Evolutionary conservation across 1,140 invertebrate genomes (phyloP).

Genomic region (Nasonia giraulti): DNA sequence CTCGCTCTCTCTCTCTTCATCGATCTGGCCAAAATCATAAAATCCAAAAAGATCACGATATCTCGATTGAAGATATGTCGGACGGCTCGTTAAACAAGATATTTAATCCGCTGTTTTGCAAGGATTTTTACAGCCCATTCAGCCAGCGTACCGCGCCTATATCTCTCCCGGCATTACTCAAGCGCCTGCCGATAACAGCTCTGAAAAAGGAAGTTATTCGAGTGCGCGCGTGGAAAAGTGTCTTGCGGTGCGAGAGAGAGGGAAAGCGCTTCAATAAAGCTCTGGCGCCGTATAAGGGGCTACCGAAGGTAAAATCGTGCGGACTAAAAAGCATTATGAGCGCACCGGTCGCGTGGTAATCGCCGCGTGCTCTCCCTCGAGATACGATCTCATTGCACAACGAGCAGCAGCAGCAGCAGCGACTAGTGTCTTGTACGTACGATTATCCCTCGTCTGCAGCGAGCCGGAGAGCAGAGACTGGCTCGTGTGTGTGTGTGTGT

Average conservation of each 20-base stretch:
- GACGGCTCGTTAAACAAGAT: neutral
- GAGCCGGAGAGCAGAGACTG: no score
- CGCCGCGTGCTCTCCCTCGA: neutral
- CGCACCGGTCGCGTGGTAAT: neutral
- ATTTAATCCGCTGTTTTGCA: neutral
- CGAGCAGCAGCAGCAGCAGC: neutral
- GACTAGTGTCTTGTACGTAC: neutral
- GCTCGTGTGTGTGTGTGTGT: neutral
- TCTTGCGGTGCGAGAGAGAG: neutral
- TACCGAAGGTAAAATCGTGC: conserved; percentile 21
- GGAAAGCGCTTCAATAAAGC: neutral
- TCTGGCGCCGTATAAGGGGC: neutral
- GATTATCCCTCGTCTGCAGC: conserved; percentile 7
- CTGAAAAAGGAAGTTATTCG: conserved; percentile 1
- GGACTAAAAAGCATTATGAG: conserved; percentile 21
- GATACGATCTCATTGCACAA: conserved; percentile 43
- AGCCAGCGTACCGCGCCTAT: neutral
- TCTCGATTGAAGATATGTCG: neutral
- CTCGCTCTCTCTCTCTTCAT: no score
- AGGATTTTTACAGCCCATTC: neutral
- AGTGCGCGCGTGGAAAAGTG: neutral
- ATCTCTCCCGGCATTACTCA: neutral
- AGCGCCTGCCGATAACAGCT: neutral
- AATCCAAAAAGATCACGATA: no score
- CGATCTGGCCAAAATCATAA: no score